A percentile compares a stretch with the other conserved stretches of the same genome.
phyloP scores from a whole-genome alignment of 1,140 invertebrate species.

The Apocrypta bakeri region DNA sequence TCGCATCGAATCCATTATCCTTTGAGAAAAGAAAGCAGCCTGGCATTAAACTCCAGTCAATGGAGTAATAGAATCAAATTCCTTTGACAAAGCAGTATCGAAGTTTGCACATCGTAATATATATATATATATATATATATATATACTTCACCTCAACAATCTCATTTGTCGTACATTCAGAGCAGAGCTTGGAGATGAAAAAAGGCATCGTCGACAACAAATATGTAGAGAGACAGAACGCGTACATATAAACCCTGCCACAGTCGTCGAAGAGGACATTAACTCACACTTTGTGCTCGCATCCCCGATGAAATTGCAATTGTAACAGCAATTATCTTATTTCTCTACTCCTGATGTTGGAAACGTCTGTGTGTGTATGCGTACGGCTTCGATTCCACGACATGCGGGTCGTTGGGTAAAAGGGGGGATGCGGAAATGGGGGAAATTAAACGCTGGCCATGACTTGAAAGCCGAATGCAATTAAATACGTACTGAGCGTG shows the following conservation, averaged over 20 bases:
- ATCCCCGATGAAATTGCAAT: slow-evolving; percentile 62
- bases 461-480: slow-evolving; percentile 46
- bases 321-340: slow-evolving; percentile 69
- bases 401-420: slow-evolving; percentile 34
- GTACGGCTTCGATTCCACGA: slow-evolving; percentile 47
- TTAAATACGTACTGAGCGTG: slow-evolving; percentile 40
- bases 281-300: slow-evolving; percentile 62
- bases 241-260: too few relatives aligned
- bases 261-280: slow-evolving; percentile 55
- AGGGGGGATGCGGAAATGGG: slow-evolving; percentile 52
- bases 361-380: not conserved
- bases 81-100: not conserved
- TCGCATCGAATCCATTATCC: too few relatives aligned
- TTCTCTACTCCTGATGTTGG: slow-evolving; percentile 51
- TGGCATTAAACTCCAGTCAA: not conserved
- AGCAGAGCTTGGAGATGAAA: not conserved
- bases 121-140: not conserved
- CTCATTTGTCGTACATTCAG: slow-evolving; percentile 36
- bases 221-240: slow-evolving; percentile 29
- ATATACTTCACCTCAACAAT: slow-evolving; percentile 3
- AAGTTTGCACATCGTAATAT: not conserved
- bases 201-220: slow-evolving; percentile 62
- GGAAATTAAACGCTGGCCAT: slow-evolving; percentile 46
- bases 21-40: too few relatives aligned
- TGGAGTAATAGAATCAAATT: slow-evolving; percentile 1